These are phyloP conservation scores for Lycaon pictus DNA, from an alignment of 2,113 vertebrate species.

Conservation along the genomic window DNA sequence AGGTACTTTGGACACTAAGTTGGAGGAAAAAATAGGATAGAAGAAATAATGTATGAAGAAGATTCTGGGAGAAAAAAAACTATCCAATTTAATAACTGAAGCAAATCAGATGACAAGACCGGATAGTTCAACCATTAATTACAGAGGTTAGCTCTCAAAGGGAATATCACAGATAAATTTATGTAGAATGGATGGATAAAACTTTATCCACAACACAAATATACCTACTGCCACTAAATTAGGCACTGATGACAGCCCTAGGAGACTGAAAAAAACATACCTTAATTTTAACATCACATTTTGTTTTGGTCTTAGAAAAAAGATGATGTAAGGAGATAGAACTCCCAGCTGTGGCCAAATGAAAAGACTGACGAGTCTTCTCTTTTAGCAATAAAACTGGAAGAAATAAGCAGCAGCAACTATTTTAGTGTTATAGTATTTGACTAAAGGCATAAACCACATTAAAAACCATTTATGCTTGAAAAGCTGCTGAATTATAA, in stretches of 20 bases:
- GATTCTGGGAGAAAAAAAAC: background rate
- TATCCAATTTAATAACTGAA: background rate
- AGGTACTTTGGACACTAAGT: background rate
- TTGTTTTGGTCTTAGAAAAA: background rate
- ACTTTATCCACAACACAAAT: background rate
- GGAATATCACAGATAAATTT: background rate
- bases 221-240: background rate
- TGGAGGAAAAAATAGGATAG: background rate
- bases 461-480: background rate
- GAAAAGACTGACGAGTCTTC: background rate
- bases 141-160: background rate
- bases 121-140: background rate
- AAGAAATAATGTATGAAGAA: background rate
- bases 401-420: background rate
- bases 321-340: background rate
- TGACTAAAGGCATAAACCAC: background rate
- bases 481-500: background rate
- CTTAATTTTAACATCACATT: background rate
- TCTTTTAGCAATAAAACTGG: background rate
- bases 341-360: background rate
- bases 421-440: background rate
- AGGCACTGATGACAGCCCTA: background rate
- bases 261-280: background rate
- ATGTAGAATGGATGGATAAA: background rate
- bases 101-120: background rate